phyloP scores from a whole-genome alignment of 92 coral and sea anemone species.

The Muricea muricata region DNA sequence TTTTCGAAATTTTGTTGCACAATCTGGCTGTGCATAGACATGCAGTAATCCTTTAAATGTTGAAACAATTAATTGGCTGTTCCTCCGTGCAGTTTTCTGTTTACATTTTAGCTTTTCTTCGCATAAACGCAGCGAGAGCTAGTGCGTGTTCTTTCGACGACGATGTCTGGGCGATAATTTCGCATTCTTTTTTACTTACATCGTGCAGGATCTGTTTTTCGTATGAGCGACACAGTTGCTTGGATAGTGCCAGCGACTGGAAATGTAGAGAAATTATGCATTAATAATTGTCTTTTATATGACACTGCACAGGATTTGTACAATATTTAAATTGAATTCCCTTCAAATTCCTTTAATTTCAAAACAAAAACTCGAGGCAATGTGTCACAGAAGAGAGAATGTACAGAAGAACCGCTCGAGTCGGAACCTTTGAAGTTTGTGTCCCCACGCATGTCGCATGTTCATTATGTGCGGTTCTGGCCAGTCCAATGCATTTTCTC shows the following conservation, averaged over 20 bases:
- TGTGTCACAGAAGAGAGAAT: too few relatives aligned
- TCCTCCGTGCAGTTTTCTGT: too few relatives aligned
- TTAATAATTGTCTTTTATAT: too few relatives aligned
- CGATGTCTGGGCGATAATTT: slow-evolving; percentile 85
- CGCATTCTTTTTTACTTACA: slow-evolving; percentile 85
- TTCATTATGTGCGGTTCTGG: too few relatives aligned
- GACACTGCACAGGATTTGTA: too few relatives aligned
- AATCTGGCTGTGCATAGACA: neutral
- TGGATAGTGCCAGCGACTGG: slow-evolving; percentile 86
- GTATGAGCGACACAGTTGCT: slow-evolving; percentile 84
- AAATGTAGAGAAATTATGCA: neutral
- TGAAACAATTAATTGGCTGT: neutral
- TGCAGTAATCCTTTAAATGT: neutral
- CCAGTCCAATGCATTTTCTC: too few relatives aligned
- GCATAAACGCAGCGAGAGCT: slow-evolving; percentile 92
- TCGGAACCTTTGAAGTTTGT: too few relatives aligned
- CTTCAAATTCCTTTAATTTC: too few relatives aligned
- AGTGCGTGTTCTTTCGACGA: slow-evolving; percentile 92
- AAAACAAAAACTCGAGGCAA: too few relatives aligned
- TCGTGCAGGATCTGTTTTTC: slow-evolving; percentile 75
- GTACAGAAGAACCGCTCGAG: too few relatives aligned
- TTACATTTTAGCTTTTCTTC: slow-evolving; percentile 62
- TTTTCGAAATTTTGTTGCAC: neutral
- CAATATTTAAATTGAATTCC: too few relatives aligned
- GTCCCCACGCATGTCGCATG: too few relatives aligned